Base-by-base conservation (phyloP, 2,113 vertebrate genomes). In the Ctenodactylus gundi region DNA sequence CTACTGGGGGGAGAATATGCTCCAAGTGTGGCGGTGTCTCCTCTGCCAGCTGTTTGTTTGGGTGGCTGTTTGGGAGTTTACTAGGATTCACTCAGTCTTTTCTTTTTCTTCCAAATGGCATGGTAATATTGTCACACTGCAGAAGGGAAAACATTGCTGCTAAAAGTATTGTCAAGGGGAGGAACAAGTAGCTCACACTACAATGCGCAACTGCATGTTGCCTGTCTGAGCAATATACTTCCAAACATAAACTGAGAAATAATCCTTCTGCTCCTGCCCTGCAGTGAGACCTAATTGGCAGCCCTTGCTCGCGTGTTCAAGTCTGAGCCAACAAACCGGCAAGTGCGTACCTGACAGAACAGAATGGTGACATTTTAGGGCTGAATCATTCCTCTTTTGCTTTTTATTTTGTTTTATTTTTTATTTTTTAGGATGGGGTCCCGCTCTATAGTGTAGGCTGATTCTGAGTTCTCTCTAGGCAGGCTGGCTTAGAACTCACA, bases 151-250 rank as follows among this genome's bases (percentile, higher is more conserved):
- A 70, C 84, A 94, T 53, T 73, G 85, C 73, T 92, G 90, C 83
- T 93, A 55, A 93, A 96, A 92, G 85, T 92, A 94, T 46, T 92
- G 91, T 92, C 88, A 95, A 94, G 82, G 73, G 82, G 39, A 94
- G 77, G 90, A 95, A 92, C 88, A 90, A 67, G 67, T 44, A 88
- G 91, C 88, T 94, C 73, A 73, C 57, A 44, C 53, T 65, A 84
- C 85, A 84, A 39, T 39, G 90, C 25, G 94, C 88, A 90, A 92
- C 77, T 92, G 72, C 58, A 27, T 68, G 51, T 13, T 90, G 29
- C 83, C 81, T 94, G 82, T 90, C 88, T 92, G 85, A 92, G 73
- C 57, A 78, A 78, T 39, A 87, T 27, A 82, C 55, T 85, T 82
- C 90, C 85, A 95, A 94, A 96, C 72, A 93, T 36, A 92, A 76